Evolutionary conservation across 2,797 vertebrate genomes (phyloP).

Genomic region (Gymnodraco acuticeps): DNA sequence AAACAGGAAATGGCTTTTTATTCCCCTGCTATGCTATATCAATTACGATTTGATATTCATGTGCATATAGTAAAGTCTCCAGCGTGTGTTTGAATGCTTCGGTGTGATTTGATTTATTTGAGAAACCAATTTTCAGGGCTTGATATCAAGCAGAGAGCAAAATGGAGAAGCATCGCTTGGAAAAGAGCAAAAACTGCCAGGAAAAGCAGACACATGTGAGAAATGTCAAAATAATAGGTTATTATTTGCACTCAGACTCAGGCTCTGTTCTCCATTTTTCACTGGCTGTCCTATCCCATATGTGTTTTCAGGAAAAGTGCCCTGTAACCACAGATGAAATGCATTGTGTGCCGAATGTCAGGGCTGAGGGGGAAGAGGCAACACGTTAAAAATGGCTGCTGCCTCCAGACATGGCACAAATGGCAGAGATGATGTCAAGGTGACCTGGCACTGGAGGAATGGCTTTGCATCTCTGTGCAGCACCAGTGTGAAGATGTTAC

Average conservation of each 20-base stretch:
- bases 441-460: slow-evolving; percentile 61
- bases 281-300: slow-evolving; percentile 37
- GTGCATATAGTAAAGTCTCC: slow-evolving; percentile 22
- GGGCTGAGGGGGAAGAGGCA: slow-evolving; percentile 45
- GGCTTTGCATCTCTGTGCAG: slow-evolving; percentile 21
- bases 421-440: slow-evolving; percentile 71
- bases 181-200: slow-evolving; percentile 12
- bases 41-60: slow-evolving; percentile 74
- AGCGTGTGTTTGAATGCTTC: neutral
- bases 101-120: neutral
- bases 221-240: slow-evolving; percentile 67
- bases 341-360: slow-evolving; percentile 65
- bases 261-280: slow-evolving; percentile 41
- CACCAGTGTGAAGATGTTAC: slow-evolving; percentile 38
- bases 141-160: slow-evolving; percentile 26
- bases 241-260: slow-evolving; percentile 52
- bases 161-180: neutral
- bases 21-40: slow-evolving; percentile 69
- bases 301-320: slow-evolving; percentile 41
- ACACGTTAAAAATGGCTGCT: slow-evolving; percentile 63
- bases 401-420: slow-evolving; percentile 72
- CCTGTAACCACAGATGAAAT: slow-evolving; percentile 47
- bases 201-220: slow-evolving; percentile 33
- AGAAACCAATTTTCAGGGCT: slow-evolving; percentile 38
- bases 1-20: slow-evolving; percentile 82